Evolutionary conservation across 2,888 invertebrate species (phyloP).

Genomic region (Xestia xanthographa): DNA sequence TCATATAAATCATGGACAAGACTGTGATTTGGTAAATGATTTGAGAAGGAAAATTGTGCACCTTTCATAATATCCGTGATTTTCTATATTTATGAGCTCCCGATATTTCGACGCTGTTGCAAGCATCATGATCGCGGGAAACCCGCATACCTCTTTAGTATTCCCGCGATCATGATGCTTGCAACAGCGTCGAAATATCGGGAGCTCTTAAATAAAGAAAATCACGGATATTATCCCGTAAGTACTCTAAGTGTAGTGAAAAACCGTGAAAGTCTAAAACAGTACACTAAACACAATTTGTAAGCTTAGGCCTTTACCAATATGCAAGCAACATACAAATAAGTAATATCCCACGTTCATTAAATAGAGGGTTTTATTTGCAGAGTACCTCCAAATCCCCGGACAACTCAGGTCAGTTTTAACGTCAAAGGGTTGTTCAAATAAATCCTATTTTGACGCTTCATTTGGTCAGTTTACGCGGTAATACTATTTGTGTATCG

Average conservation of each 20-base stretch:
- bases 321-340: not conserved
- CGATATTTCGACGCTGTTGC: too few species aligned
- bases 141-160: too few species aligned
- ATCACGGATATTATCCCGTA: too few species aligned
- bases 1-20: not conserved
- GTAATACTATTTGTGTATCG: constrained; percentile 46
- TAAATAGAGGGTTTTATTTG: constrained; percentile 14
- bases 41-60: not conserved
- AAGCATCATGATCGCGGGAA: too few species aligned
- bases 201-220: too few species aligned
- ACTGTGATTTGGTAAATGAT: not conserved
- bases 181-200: too few species aligned
- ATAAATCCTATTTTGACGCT: constrained; percentile 65
- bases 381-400: constrained; percentile 28
- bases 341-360: constrained; percentile 58
- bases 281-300: not conserved
- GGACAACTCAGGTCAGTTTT: constrained; percentile 56
- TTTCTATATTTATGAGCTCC: too few species aligned
- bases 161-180: too few species aligned
- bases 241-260: too few species aligned
- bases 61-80: too few species aligned
- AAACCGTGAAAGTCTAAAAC: too few species aligned
- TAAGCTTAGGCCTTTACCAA: not conserved
- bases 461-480: constrained; percentile 62
- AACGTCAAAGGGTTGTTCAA: constrained; percentile 62